A percentile compares a stretch with the other conserved stretches of the same genome.
Evolutionary conservation across 2,113 vertebrate genomes (phyloP).

Genomic region (Xiphorhynchus elegans): DNA sequence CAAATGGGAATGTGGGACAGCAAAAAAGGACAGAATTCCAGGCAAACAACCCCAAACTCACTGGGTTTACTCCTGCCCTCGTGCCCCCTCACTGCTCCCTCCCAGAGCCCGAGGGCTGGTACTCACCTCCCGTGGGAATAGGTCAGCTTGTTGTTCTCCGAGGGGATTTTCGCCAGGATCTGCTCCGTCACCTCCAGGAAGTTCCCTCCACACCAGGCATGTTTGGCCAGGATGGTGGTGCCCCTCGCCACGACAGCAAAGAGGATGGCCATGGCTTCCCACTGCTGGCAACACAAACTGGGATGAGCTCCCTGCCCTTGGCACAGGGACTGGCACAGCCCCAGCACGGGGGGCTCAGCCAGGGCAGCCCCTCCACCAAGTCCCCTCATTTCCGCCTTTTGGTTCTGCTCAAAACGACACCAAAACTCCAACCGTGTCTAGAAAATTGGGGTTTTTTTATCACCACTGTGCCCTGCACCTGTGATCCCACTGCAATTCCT

Average conservation of each 20-base stretch:
- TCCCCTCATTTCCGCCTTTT: not conserved
- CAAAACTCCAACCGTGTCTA: not conserved
- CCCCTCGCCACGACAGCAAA: slow-evolving; percentile 96
- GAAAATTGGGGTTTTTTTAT: not conserved
- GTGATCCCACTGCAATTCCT: accelerated
- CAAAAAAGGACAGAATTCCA: accelerated
- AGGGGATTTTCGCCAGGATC: slow-evolving; percentile 94
- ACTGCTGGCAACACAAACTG: not conserved
- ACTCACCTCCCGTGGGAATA: slow-evolving; percentile 95
- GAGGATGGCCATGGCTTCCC: slow-evolving; percentile 92
- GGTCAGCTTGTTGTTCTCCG: slow-evolving; percentile 97
- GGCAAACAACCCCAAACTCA: not conserved
- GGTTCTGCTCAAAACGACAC: accelerated
- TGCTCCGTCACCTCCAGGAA: slow-evolving; percentile 98
- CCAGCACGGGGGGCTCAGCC: not conserved
- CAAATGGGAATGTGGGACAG: accelerated
- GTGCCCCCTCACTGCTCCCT: not conserved
- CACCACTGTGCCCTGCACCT: not conserved
- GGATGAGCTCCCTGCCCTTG: not conserved
- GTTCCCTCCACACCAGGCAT: slow-evolving; percentile 96
- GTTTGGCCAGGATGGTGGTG: slow-evolving; percentile 95
- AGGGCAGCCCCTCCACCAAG: not conserved
- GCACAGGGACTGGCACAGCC: no score
- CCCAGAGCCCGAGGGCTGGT: not conserved
- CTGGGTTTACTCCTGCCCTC: accelerated